Base-by-base conservation (phyloP, 2,113 vertebrate species). In the Elephas maximus region DNA sequence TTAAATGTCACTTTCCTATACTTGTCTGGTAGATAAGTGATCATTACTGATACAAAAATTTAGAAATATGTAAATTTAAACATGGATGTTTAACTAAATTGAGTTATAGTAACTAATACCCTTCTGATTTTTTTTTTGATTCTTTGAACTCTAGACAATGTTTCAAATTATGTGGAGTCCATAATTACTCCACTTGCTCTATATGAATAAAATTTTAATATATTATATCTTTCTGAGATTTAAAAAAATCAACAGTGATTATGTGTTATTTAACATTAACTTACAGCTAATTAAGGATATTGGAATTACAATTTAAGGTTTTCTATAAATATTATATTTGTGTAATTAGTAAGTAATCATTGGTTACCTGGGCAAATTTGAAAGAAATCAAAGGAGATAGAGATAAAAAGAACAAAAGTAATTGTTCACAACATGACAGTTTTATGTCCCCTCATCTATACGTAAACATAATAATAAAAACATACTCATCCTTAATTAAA, bases 371-470 rank as follows among this genome's bases (percentile, higher is more conserved):
- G 63, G 81, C 84, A n/a, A 8, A 24, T 81, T 80, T 81, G 51
- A 28, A 63, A 65, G 11, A 93, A 89, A 73, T 74, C 23, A 78
- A 78, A 57, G 23, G 86, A 41, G 71, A 86, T 86, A 48, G 21
- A 86, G 5, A 87, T 21, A 73, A 51, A 91, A 92, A 94, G n/a
- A 82, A 14, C 5, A 57, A 93, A 89, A 67, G n/a, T 74, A 86
- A n/a, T 82, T 91, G 24, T 8, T 93, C 60, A 97, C 3, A 8
- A 33, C 30, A 37, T 33, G 73, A 57, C 67, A 92, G 28, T 57
- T 95, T 92, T 90, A 18, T 76, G 45, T 91, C 53, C 78, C 86
- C 24, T 96, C 33, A 91, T 45, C 18, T 81, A 74, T 82, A 77
- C 65, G 57, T 88, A 87, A 53, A 69, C 2, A 37, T 37, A 37